Evolutionary conservation across 2,113 vertebrate genomes (phyloP), one percentile per base, ranked within the genome.

Genomic region (Paralichthys olivaceus): DNA sequence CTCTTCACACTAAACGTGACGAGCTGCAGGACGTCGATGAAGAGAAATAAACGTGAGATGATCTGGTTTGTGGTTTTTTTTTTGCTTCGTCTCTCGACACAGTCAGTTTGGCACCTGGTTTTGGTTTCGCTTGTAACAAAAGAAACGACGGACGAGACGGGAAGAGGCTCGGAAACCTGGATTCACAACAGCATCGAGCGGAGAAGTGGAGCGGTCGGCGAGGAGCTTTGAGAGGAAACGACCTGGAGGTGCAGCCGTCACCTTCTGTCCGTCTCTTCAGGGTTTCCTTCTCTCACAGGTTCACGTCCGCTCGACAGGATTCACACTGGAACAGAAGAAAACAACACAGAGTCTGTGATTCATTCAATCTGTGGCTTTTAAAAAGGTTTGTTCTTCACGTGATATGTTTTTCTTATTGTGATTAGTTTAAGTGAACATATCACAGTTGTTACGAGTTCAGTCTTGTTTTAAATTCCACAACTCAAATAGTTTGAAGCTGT

Each of bases 51-150:
- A 5, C 34, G 2, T 51, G 43, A 20, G 0, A 61, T 57, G 57
- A 43, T 43, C 13, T 14, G 7, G 26, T 26, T 26, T 25, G n/a
- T 25, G 25, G 9, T 59, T 59, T 32, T 79, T 77, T 75, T 57
- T 87, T 84, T 86, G 82, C 75, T 89, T 88, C 73, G 74, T 86
- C 32, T 84, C 43, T 84, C 55, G 75, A 90, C 90, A 89, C 87
- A 85, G 87, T 93, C 84, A 58, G 83, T 88, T 89, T 90, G 91
- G 89, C 90, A 80, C 84, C 77, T 69, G 86, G 79, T 89, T 92
- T 92, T 85, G 89, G 90, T 93, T 76, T 84, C 0, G 63, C 69
- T 80, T 28, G 14, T 56, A 78, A 78, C 32, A 67, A 72, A 77
- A 69, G 58, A 28, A 43, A 17, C 14, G 68, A 78, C 62, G 43